Conservation (phyloP, 2,113 vertebrate species). For the Oriolus oriolus region DNA sequence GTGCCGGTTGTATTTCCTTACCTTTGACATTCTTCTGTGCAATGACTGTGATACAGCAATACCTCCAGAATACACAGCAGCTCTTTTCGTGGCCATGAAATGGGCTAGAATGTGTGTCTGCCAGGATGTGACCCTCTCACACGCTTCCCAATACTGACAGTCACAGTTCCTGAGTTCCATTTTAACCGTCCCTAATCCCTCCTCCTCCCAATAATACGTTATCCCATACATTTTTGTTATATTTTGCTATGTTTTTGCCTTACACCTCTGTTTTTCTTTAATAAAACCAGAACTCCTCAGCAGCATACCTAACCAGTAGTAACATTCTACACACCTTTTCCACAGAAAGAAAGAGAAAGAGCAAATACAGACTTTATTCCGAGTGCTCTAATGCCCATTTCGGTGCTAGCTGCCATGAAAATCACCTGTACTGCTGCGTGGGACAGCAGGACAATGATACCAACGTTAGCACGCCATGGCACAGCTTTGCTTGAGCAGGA, state of each 20-base stretch:
- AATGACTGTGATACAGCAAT: background rate
- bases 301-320: background rate
- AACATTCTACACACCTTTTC: background rate
- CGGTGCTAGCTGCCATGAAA: background rate
- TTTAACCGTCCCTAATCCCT: background rate
- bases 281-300: background rate
- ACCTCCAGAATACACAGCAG: background rate
- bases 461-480: background rate
- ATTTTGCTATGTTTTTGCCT: background rate
- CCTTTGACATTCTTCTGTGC: background rate
- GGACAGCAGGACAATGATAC: background rate
- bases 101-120: background rate
- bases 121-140: background rate
- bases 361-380: background rate
- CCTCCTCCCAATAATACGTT: background rate
- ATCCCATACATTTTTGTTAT: background rate
- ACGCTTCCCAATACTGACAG: fast-evolving
- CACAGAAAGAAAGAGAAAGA: background rate
- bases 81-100: background rate
- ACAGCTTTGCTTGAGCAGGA: background rate
- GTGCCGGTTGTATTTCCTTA: background rate
- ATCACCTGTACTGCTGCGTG: background rate
- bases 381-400: background rate
- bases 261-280: background rate
- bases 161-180: background rate